Percentiles rank a stretch among this genome's conserved stretches.
phyloP scores from a whole-genome alignment of 2,113 vertebrate species.

The Noctilio leporinus region DNA sequence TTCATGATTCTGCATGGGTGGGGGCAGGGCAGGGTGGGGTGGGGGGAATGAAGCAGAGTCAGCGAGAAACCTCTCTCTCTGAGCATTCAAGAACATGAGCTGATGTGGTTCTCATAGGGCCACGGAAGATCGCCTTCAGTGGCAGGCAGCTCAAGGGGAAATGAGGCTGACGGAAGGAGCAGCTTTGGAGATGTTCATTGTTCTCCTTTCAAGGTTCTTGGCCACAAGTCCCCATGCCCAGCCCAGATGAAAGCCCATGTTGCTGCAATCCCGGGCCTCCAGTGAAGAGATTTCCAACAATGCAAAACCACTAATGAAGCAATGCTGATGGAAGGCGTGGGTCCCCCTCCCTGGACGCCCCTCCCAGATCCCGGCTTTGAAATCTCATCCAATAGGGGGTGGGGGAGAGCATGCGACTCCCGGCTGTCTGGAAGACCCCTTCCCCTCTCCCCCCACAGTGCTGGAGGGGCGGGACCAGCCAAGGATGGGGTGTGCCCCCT shows the following conservation, averaged over 20 bases:
- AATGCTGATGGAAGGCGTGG: slow-evolving; percentile 67
- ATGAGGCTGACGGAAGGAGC: neutral
- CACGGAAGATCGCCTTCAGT: neutral
- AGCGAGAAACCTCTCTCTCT: neutral
- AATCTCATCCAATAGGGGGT: slow-evolving; percentile 50
- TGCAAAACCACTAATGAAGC: slow-evolving; percentile 78
- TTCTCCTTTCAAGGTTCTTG: slow-evolving; percentile 57
- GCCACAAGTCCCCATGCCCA: slow-evolving; percentile 70
- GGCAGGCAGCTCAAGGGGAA: neutral
- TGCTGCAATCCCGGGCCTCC: slow-evolving; percentile 75
- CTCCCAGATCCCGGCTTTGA: slow-evolving; percentile 62
- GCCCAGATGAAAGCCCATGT: slow-evolving; percentile 75
- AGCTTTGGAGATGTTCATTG: slow-evolving; percentile 25
- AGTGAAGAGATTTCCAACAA: slow-evolving; percentile 77
- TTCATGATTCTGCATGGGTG: neutral
- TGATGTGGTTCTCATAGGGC: neutral
- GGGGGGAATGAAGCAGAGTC: neutral
- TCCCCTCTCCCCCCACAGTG: too few relatives aligned
- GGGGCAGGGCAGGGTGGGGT: neutral
- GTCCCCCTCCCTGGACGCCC: neutral
- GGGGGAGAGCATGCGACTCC: neutral
- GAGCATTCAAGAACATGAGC: neutral
- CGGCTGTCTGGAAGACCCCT: neutral
- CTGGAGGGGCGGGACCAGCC: neutral
- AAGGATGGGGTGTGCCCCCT: neutral